Percentiles rank a stretch among this genome's conserved stretches.
These are phyloP conservation scores for Podilymbus podiceps DNA, from an alignment of 2,113 vertebrate species.

Conservation along the genomic window DNA sequence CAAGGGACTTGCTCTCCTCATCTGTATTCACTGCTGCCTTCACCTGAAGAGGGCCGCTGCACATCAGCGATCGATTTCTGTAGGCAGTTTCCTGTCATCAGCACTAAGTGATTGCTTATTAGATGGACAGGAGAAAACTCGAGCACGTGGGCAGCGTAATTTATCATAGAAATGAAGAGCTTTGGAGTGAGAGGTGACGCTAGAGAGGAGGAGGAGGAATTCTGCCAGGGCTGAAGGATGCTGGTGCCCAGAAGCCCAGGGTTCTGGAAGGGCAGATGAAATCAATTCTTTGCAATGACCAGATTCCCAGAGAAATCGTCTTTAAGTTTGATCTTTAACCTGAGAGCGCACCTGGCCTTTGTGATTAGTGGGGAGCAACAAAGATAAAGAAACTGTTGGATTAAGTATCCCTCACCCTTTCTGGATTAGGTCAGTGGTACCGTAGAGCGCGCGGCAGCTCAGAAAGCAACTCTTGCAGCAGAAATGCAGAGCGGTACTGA, in stretches of 20 bases:
- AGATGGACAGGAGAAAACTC: not conserved
- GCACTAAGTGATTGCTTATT: not conserved
- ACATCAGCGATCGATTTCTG: not conserved
- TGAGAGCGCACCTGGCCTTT: not conserved
- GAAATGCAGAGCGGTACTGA: not conserved
- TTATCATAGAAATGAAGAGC: not conserved
- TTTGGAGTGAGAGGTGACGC: not conserved
- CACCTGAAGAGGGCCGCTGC: not conserved
- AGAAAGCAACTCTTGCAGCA: not conserved
- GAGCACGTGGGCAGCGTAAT: not conserved
- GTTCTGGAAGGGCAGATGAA: not conserved
- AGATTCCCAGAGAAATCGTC: not conserved
- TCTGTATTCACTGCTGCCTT: not conserved
- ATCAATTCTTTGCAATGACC: not conserved
- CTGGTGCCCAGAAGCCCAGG: not conserved
- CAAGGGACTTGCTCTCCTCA: not conserved
- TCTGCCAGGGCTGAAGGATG: not conserved
- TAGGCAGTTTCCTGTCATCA: not conserved
- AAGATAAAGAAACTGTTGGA: not conserved
- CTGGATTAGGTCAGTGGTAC: constrained; percentile 4
- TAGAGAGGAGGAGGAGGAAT: not conserved
- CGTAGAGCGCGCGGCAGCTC: not conserved
- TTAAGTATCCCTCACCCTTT: constrained; percentile 14
- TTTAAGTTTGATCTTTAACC: not conserved
- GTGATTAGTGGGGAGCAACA: not conserved